Base-by-base conservation (phyloP, 1,140 invertebrate genomes). In the Grapholita molesta region DNA sequence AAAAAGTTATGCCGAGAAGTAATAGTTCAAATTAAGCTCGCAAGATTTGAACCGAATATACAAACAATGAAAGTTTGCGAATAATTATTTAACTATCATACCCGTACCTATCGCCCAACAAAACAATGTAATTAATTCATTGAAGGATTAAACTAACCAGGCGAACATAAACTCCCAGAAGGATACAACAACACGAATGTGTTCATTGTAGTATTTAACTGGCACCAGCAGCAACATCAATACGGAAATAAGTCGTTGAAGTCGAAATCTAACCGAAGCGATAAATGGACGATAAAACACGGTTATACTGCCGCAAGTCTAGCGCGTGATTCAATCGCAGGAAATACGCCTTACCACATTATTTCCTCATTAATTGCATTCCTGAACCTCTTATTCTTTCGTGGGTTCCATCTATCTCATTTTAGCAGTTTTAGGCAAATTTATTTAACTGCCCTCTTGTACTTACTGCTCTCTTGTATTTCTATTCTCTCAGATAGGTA, bases 281-380 rank as follows among this genome's bases (percentile, higher is more conserved):
- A 75, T 75, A 75, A 57, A 77, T 77, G 69, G 69, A 38, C 64
- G 52, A 70, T 76, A 73, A 77, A 74, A 67, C 70, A 73, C 9
- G 24, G 53, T 53, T 75, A n/a, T n/a, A 73, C 68, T 21, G 18
- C 42, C 18, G 67, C 64, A 68, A 72, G 55, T 74, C 70, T 61
- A 72, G 69, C 70, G 78, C 73, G 70, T 71, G 76, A 73, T 80
- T 78, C 73, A 80, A 76, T 80, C 75, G 78, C 53, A 48, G 42
- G 42, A 48, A 48, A 48, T 48, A 48, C 42, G 42, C 42, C 2
- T 48, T 48, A 48, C 42, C 42, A 48, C 42, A 21, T 48, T 48
- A 48, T 48, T 48, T 5, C 42, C 42, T 48, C 42, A 18, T 48
- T 48, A 48, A 48, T 48, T 48, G 42, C 18, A 21, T 48, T 1